Percentiles rank a stretch among this genome's conserved stretches.
These are phyloP conservation scores for Corythoichthys intestinalis DNA, from an alignment of 2,113 vertebrate species.

Conservation along the genomic window DNA sequence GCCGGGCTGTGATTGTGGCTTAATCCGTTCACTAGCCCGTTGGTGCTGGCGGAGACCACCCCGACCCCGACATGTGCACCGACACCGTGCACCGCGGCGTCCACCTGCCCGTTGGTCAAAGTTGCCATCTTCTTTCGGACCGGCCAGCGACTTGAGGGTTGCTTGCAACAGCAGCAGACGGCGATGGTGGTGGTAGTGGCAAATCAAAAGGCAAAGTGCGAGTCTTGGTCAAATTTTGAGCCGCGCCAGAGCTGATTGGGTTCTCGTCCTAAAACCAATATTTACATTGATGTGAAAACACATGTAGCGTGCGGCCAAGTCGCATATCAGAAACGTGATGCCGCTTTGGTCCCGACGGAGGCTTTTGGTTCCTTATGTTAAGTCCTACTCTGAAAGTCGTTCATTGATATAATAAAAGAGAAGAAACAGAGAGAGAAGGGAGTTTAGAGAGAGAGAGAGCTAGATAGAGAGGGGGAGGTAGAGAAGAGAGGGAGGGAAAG, in stretches of 20 bases:
- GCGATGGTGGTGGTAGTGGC: constrained; percentile 28
- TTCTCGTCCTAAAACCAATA: constrained; percentile 69
- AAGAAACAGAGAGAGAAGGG: constrained; percentile 51
- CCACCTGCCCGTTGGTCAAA: constrained; percentile 99
- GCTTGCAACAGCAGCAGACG: constrained; percentile 41
- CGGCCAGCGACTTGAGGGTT: constrained; percentile 67
- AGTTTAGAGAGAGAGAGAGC: constrained; percentile 48
- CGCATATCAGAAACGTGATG: constrained; percentile 67
- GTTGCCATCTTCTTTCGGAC: constrained; percentile 89
- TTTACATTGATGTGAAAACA: constrained; percentile 71
- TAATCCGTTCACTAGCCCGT: constrained; percentile 99
- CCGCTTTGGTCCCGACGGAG: constrained; percentile 67
- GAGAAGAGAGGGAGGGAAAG: constrained; percentile 50
- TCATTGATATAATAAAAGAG: constrained; percentile 74
- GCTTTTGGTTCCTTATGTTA: constrained; percentile 72
- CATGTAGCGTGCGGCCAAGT: constrained; percentile 70
- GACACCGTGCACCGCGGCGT: constrained; percentile 89
- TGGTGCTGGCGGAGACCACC: constrained; percentile 86
- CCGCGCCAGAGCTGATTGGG: constrained; percentile 58
- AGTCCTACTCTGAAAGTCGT: constrained; percentile 72
- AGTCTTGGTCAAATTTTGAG: constrained; percentile 61
- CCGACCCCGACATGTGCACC: constrained; percentile 76
- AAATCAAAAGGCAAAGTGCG: constrained; percentile 49
- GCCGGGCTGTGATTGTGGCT: constrained; percentile 91
- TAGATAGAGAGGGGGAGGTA: constrained; percentile 36